Percentiles rank a stretch among this genome's conserved stretches.
Conservation (phyloP, 2,797 vertebrate genomes). For the Darevskia mixta region DNA sequence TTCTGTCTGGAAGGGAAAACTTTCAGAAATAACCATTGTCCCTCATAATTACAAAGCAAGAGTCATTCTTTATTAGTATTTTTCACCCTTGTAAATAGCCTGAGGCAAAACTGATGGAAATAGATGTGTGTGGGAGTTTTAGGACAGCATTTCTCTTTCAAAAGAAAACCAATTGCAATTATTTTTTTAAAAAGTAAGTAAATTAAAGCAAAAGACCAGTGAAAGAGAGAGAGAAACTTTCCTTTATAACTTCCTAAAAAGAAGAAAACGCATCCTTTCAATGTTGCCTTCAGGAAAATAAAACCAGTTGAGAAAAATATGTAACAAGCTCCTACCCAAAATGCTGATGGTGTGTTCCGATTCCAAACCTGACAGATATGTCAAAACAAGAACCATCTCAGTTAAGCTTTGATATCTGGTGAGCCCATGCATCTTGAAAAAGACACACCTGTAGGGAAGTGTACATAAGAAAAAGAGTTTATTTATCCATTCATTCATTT, state of each 20-base stretch:
- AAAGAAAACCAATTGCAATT: not conserved
- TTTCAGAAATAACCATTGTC: slow-evolving; percentile 30
- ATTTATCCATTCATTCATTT: not conserved
- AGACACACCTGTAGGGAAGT: not conserved
- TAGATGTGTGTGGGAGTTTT: not conserved
- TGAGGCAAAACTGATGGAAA: slow-evolving; percentile 12
- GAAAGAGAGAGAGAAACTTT: not conserved
- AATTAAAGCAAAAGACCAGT: not conserved
- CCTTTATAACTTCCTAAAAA: not conserved
- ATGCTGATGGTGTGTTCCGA: not conserved
- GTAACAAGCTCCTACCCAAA: not conserved
- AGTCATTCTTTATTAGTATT: slow-evolving; percentile 7
- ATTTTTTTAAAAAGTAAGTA: not conserved
- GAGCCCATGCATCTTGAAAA: not conserved
- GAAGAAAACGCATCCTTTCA: not conserved
- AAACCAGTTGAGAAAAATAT: not conserved
- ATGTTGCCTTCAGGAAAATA: not conserved
- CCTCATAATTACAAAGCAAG: slow-evolving; percentile 33
- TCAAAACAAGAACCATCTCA: not conserved
- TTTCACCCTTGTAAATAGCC: slow-evolving; percentile 30
- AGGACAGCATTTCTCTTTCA: not conserved
- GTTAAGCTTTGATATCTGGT: not conserved
- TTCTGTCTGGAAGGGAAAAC: slow-evolving; percentile 31
- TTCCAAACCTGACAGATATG: not conserved
- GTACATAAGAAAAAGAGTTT: too few species aligned